These are phyloP conservation scores for Synanthedon vespiformis DNA, from an alignment of 2,888 invertebrate species.

Conservation along the genomic window DNA sequence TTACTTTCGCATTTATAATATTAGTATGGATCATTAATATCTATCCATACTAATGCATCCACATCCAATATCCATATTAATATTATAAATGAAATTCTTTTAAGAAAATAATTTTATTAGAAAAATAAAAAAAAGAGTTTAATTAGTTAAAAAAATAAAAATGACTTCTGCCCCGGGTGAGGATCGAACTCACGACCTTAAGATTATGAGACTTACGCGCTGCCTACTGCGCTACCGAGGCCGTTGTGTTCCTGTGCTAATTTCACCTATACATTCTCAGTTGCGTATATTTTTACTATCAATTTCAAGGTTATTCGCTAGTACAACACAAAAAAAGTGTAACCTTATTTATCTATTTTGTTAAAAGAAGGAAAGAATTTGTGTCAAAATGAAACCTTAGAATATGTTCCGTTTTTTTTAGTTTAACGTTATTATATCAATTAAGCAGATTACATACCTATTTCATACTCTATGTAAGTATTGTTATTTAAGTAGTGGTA, in stretches of 20 bases:
- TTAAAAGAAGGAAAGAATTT: no score
- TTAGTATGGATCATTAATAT: no score
- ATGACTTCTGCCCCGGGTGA: constrained; percentile 81
- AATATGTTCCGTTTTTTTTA: no score
- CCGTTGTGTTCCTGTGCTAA: constrained; percentile 17
- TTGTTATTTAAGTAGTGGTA: not conserved
- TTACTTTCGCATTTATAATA: no score
- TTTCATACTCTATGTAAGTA: not conserved
- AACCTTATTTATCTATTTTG: no score
- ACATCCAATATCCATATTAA: no score
- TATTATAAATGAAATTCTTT: no score
- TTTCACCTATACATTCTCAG: not conserved
- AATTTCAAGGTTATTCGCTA: not conserved
- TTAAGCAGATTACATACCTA: not conserved
- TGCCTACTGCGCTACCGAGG: constrained; percentile 90
- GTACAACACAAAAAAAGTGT: no score
- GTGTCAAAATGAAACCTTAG: no score
- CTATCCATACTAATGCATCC: no score
- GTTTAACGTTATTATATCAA: no score
- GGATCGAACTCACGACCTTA: constrained; percentile 97
- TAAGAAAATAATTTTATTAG: not conserved
- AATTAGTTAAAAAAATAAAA: not conserved
- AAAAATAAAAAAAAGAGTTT: not conserved
- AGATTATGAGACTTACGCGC: constrained; percentile 93
- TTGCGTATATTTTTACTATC: not conserved